Evolutionary conservation across 2,797 vertebrate species (phyloP), one percentile per base, ranked within the genome.

Genomic region (Pseudochaenichthys georgianus): DNA sequence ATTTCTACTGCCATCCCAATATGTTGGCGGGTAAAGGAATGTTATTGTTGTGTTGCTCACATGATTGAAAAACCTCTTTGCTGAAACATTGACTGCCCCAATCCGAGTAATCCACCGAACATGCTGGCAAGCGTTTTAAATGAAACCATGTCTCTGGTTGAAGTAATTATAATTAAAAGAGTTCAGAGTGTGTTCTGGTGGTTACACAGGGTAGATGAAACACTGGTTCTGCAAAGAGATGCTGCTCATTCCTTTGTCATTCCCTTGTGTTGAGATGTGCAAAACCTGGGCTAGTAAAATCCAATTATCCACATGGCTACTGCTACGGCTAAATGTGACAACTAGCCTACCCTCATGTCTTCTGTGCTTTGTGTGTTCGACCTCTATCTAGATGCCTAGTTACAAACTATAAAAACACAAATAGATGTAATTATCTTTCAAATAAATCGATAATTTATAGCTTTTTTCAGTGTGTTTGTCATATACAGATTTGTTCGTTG

Each of bases 101-200:
- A 42, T 47, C 23, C 10, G 17, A 21, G 10, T 17, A 51, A 61
- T 31, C 8, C 58, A 53, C 45, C 48, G 2, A n/a, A 58, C 45
- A 41, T 17, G 23, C 11, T 67, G 54, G 13, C 45, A 69, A 48
- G 31, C 38, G 45, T 48, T 47, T 58, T 13, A 5, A 53, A 46
- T 70, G 58, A 45, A 45, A 70, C 45, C 19, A 10, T 45, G 68
- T 62, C 58, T 45, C 31, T 61, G 57, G 2, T 43, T 58, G 28
- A 69, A 58, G 31, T 58, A 23, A 38, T 58, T 60, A n/a, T 15
- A 70, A 45, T 52, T 51, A n/a, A 48, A 70, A 59, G n/a, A n/a
- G 23, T 61, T 42, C 34, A 28, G 50, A 12, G 57, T 52, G 47
- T 38, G 21, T 21, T 62, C 43, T 47, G 43, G 53, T 47, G 43